phyloP scores from a whole-genome alignment of 2,113 vertebrate genomes.

The Hemibagrus wyckioides region DNA sequence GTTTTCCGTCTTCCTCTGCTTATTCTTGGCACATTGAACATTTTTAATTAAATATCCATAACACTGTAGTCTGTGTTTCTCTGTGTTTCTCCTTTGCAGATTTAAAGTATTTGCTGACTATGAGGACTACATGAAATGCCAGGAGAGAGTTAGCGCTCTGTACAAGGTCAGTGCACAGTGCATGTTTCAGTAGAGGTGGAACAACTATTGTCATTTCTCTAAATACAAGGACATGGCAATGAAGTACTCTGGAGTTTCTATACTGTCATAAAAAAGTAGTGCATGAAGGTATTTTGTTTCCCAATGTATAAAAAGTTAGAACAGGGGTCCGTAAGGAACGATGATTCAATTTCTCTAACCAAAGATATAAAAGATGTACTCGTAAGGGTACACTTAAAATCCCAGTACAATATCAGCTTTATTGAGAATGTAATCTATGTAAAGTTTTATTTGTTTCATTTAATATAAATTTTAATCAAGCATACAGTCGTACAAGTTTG shows the following conservation, averaged over 20 bases:
- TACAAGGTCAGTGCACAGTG: constrained; percentile 80
- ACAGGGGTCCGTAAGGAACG: neutral
- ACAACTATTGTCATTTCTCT: neutral
- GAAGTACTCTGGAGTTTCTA: neutral
- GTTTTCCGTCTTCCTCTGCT: neutral
- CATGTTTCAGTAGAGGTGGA: neutral
- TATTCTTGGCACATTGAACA: neutral
- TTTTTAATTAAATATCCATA: neutral
- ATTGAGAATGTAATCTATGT: neutral
- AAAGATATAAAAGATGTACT: neutral
- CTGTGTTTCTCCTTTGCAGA: constrained; percentile 62
- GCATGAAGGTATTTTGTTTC: neutral
- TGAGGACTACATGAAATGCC: constrained; percentile 86
- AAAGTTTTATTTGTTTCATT: neutral
- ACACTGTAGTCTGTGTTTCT: neutral
- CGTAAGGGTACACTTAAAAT: neutral
- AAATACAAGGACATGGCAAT: neutral
- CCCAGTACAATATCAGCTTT: neutral
- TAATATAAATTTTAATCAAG: neutral
- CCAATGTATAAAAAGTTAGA: neutral
- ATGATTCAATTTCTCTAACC: neutral
- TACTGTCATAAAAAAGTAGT: neutral
- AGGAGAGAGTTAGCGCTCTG: constrained; percentile 83
- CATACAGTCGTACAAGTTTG: neutral
- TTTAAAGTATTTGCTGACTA: constrained; percentile 94